Percentiles rank a stretch among this genome's conserved stretches.
Evolutionary conservation across 2,113 vertebrate genomes (phyloP).

Genomic region (Burhinus oedicnemus): DNA sequence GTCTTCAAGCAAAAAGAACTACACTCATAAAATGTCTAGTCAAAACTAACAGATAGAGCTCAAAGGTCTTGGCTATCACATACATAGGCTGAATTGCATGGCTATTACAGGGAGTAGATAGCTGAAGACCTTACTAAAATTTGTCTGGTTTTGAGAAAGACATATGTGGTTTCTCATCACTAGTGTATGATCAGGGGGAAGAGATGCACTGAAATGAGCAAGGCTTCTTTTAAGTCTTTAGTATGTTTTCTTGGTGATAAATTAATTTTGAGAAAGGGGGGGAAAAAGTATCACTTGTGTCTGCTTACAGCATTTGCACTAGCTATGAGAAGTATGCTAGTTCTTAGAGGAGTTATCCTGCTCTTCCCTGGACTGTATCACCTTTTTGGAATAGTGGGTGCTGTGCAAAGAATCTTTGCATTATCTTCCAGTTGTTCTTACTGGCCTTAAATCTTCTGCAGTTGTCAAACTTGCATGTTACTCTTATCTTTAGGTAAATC

Average conservation of each 20-base stretch:
- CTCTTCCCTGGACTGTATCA: neutral
- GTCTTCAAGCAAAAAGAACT: neutral
- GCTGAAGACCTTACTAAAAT: neutral
- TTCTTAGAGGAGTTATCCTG: neutral
- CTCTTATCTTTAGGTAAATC: neutral
- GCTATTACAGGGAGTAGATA: neutral
- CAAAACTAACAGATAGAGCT: neutral
- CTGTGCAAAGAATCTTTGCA: neutral
- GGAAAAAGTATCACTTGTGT: neutral
- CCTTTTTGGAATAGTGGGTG: neutral
- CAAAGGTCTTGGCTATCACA: neutral
- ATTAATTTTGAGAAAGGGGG: neutral
- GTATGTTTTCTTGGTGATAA: neutral
- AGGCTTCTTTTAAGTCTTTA: neutral
- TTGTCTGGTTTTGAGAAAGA: neutral
- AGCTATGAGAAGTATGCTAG: neutral
- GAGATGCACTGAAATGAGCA: neutral
- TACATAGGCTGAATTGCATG: rapidly evolving
- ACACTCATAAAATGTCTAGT: neutral
- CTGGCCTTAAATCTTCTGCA: neutral
- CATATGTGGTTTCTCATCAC: neutral
- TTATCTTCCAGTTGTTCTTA: neutral
- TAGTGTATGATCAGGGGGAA: neutral
- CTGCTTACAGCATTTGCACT: neutral
- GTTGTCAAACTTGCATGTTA: neutral